Conservation (phyloP, 2,113 vertebrate genomes). For the Eubucco bourcierii region DNA sequence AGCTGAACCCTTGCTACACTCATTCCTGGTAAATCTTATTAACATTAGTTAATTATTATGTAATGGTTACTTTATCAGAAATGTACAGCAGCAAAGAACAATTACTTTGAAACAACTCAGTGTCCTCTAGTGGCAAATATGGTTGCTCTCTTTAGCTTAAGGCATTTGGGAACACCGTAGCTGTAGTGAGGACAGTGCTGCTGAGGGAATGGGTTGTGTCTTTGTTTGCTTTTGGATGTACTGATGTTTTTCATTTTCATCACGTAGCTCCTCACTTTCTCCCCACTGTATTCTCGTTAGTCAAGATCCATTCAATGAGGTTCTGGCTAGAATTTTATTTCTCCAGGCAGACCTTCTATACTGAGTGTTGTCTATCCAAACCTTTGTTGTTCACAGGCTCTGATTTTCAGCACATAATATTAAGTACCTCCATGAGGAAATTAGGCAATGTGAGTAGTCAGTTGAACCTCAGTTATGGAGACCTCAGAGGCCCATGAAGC, state of each 20-base stretch:
- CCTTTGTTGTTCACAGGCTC: constrained; percentile 28
- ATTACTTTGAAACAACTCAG: neutral
- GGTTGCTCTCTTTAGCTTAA: neutral
- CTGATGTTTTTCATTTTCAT: constrained; percentile 12
- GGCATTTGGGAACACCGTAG: neutral
- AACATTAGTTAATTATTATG: neutral
- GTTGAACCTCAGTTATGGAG: neutral
- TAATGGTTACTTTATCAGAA: neutral
- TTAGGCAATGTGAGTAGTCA: neutral
- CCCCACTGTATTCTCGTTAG: neutral
- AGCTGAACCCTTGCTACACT: neutral
- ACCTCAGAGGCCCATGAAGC: neutral
- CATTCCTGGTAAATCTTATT: neutral
- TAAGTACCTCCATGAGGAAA: constrained; percentile 32
- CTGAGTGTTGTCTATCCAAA: constrained; percentile 47
- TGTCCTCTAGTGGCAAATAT: neutral
- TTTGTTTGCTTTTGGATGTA: constrained; percentile 18
- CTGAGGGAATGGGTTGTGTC: neutral
- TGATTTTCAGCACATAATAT: neutral
- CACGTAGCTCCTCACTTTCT: constrained; percentile 35
- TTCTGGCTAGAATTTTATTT: constrained; percentile 18
- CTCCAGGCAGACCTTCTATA: neutral
- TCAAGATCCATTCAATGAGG: neutral
- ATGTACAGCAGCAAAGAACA: neutral
- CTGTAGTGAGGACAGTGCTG: neutral